Evolutionary conservation across 2,888 invertebrate species (phyloP), one percentile per base, ranked within the genome.

Genomic region (Hypolimnas misippus): DNA sequence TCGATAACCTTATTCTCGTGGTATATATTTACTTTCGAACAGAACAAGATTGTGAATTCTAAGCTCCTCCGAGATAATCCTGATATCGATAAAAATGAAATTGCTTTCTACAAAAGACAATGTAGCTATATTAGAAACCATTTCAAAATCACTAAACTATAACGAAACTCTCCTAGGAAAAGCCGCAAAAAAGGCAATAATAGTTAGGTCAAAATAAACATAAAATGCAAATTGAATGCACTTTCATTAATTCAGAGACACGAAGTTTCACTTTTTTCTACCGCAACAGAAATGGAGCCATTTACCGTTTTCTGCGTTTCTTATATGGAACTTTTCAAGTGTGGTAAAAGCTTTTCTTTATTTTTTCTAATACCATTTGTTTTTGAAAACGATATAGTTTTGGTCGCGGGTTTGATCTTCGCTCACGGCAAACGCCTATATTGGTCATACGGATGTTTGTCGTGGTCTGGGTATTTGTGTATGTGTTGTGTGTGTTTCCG

Each of bases 161-260:
- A 1, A 2, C 19, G 17, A 3, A n/a, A 17, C 14, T 17, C 17
- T 42, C 17, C 3, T 17, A 14, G 8, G 3, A 7, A 2, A 17
- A 17, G 17, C 10, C 17, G 17, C 17, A 42, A 42, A 42, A 42
- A 42, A 10, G 2, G 10, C 19, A 17, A 10, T 10, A 17, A 19
- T 2, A 19, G 10, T 19, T 44, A 4, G 8, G 35, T n/a, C 12
- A 12, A 12, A 35, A 12, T 35, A 12, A 12, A 19, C 8, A 12
- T 10, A 17, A 44, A 44, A 44, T 12, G 19, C 44, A 44, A 44
- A 46, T 46, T 46, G 21, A 17, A 53, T 60, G 59, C 52, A 54
- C 42, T 59, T 53, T 60, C 46, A 53, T 60, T 54, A 60, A 60
- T 60, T 60, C 59, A 46, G 35, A 25, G 53, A 35, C 53, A 60